A percentile compares a stretch with the other conserved stretches of the same genome.
These are phyloP conservation scores for Zosterops japonicus DNA, from an alignment of 2,113 vertebrate species.

Conservation along the genomic window DNA sequence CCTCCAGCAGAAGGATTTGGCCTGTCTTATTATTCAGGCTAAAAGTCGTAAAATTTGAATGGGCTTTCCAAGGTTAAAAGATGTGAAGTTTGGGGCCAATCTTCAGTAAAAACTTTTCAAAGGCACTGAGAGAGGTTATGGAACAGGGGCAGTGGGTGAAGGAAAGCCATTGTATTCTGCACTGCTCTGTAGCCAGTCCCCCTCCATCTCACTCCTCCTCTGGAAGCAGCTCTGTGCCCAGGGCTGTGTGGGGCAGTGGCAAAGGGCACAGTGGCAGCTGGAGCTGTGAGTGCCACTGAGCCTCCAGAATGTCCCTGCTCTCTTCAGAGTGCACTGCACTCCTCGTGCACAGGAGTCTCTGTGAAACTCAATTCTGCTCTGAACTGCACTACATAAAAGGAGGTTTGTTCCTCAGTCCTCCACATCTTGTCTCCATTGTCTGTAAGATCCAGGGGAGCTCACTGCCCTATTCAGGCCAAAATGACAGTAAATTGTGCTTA, in stretches of 20 bases:
- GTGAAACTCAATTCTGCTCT: neutral
- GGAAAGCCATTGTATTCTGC: neutral
- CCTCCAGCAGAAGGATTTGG: neutral
- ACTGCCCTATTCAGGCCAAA: neutral
- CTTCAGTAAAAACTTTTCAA: neutral
- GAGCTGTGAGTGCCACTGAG: fast-evolving
- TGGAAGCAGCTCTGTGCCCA: neutral
- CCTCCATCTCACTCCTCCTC: neutral
- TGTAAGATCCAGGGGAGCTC: neutral
- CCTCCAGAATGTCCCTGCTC: neutral
- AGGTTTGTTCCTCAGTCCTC: neutral
- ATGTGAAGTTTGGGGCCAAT: neutral
- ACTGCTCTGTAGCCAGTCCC: neutral
- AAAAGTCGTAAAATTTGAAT: slow-evolving; percentile 23
- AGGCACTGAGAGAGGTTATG: neutral
- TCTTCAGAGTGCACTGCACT: neutral
- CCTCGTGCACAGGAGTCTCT: neutral
- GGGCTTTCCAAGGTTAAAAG: neutral
- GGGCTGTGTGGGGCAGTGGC: neutral
- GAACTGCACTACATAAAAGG: neutral
- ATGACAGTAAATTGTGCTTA: neutral
- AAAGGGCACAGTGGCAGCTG: neutral
- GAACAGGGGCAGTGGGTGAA: neutral
- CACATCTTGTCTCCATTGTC: neutral
- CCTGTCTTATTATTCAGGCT: neutral